Evolutionary conservation across 2,888 invertebrate species (phyloP), one percentile per base, ranked within the genome.

Genomic region (Epinotia nisella): DNA sequence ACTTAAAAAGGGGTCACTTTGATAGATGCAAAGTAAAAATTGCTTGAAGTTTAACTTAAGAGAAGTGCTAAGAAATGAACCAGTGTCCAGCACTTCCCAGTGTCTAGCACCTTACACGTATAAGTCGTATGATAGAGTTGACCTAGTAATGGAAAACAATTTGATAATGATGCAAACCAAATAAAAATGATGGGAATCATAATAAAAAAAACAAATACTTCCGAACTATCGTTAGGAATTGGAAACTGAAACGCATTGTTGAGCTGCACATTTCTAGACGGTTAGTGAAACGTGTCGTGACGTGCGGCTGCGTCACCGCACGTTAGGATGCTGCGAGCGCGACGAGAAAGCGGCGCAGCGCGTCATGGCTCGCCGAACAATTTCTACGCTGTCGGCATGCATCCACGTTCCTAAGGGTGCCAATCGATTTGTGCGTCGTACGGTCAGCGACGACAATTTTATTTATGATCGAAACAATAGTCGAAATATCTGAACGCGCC

Each of bases 361-460:
- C 89, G 92, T 91, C 90, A 89, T 90, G 87, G 86, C 86, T 86
- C 87, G 90, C 75, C 87, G 88, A 84, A 78, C 86, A 87, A 88
- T 92, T 92, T 92, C 92, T 90, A 76, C 78, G 80, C 17, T 56
- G 11, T 35, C 41, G 60, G 71, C 69, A 69, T 64, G 73, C 72
- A 58, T 67, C 35, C 53, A 51, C 62, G 64, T 69, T 69, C 56
- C 41, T 58, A 64, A 73, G 69, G 73, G 68, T 24, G 62, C n/a
- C 69, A 64, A 69, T 73, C 73, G 56, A 72, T 68, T 67, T 62
- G 45, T 49, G 17, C 24, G 29, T 19, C n/a, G 49, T 49, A 49
- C 15, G 7, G 4, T 49, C 49, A 49, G 1, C 7, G 7, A 49
- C 49, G 4, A n/a, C 5, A n/a, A 49, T 49, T 35, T 35, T 0